Evolutionary conservation across 2,797 vertebrate species (phyloP).

Genomic region (Anguilla anguilla): DNA sequence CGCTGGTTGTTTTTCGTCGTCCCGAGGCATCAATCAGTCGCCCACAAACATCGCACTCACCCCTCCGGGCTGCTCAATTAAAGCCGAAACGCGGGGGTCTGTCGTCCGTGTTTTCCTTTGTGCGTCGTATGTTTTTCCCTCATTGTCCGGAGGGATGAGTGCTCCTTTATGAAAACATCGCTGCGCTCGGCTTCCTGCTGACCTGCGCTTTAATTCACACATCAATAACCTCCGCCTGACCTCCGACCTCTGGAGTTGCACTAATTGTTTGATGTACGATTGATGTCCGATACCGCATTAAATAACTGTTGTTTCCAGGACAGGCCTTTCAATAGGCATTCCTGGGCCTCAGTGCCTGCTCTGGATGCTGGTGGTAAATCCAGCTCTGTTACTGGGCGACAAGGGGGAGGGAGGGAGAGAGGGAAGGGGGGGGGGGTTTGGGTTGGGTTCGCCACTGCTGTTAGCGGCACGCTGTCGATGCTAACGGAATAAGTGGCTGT

Average conservation of each 20-base stretch:
- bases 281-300: constrained; percentile 70
- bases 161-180: constrained; percentile 67
- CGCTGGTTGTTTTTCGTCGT: neutral
- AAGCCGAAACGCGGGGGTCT: constrained; percentile 57
- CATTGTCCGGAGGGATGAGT: constrained; percentile 65
- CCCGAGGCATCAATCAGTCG: neutral
- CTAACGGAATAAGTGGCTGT: neutral
- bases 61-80: neutral
- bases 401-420: too few species aligned
- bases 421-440: too few species aligned
- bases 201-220: constrained; percentile 78
- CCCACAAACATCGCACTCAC: neutral
- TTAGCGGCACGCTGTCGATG: constrained; percentile 38
- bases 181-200: constrained; percentile 70
- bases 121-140: constrained; percentile 66
- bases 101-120: constrained; percentile 66
- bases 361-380: constrained; percentile 44
- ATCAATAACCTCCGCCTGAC: constrained; percentile 74
- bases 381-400: neutral
- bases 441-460: constrained; percentile 29
- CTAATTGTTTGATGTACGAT: constrained; percentile 77
- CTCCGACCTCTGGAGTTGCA: constrained; percentile 69
- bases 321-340: constrained; percentile 37
- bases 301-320: constrained; percentile 52
- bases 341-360: constrained; percentile 33